Base-by-base conservation (phyloP, 2,888 invertebrate genomes). In the Athrips mouffetella region DNA sequence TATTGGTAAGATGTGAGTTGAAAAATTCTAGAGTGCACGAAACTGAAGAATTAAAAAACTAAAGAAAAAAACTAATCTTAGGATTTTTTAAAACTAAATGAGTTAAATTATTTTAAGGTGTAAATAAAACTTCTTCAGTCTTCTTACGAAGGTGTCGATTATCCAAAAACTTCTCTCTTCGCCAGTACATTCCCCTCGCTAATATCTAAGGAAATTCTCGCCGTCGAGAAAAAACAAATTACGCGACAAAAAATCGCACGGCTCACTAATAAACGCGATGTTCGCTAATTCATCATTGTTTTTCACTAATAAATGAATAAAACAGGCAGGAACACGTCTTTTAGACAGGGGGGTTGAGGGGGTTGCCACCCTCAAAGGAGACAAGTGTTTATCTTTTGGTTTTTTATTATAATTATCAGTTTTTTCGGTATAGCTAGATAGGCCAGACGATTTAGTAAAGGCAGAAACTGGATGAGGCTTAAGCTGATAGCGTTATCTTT, bases 261-360 rank as follows among this genome's bases (percentile, higher is more conserved):
- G 59, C 49, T 60, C 55, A 59, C 66, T 66, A 67, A 70, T 67
- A 70, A 68, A 64, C 67, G 65, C 58, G 63, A 60, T 59, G 72
- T 76, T 71, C 75, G 67, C 74, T 80, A 82, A 85, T 83, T 82
- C 80, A 80, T 85, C 80, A 83, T 80, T 82, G 85, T 82, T 80
- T 76, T 78, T 79, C 70, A 74, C 76, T 79, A 81, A 82, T 81
- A n/a, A n/a, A n/a, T n/a, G n/a, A n/a, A n/a, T n/a, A 82, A 84
- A 85, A 84, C 80, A 82, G 83, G 80, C 78, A 73, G 73, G 75
- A 76, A 79, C 80, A 83, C 67, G 61, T 73, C 68, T 61, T 67
- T 61, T 68, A 60, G 57, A 51, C 54, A 51, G 44, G 54, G 47
- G 49, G 48, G 49, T 15, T 13, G 13, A 15, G 13, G 33, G 42